These are phyloP conservation scores for Ctenomys sociabilis DNA, from an alignment of 2,113 vertebrate genomes.

Conservation along the genomic window DNA sequence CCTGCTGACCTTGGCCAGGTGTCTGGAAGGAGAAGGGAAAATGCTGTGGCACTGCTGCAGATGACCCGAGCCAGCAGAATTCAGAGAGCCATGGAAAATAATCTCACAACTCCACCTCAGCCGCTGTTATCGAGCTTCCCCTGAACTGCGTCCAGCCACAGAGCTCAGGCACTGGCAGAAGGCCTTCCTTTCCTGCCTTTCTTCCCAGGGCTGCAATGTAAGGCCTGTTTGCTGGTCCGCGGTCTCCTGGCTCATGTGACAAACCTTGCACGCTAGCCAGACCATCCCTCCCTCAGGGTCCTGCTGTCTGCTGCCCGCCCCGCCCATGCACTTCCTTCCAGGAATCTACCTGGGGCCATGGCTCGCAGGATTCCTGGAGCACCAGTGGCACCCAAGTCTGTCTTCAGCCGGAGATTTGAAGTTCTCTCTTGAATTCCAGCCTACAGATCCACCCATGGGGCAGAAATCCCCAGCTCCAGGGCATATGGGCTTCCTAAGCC, in stretches of 20 bases:
- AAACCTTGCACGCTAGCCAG: neutral
- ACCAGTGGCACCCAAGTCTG: neutral
- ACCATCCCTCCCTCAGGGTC: neutral
- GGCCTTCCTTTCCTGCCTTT: neutral
- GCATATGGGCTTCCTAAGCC: neutral
- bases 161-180: neutral
- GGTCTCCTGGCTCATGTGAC: neutral
- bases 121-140: neutral
- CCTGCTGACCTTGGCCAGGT: neutral
- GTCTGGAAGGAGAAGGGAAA: neutral
- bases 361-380: neutral
- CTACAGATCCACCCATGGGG: neutral
- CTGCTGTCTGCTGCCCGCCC: neutral
- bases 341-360: no score
- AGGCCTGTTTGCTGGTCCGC: neutral
- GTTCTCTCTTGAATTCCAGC: neutral
- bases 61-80: neutral
- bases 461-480: neutral
- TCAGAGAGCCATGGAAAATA: conserved; percentile 1
- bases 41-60: neutral
- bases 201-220: neutral
- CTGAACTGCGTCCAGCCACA: neutral
- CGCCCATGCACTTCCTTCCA: neutral
- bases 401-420: neutral
- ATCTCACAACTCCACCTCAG: neutral